Percentiles rank a stretch among this genome's conserved stretches.
These are phyloP conservation scores for Drosophila histrio DNA, from an alignment of 2,888 invertebrate species.

Conservation along the genomic window DNA sequence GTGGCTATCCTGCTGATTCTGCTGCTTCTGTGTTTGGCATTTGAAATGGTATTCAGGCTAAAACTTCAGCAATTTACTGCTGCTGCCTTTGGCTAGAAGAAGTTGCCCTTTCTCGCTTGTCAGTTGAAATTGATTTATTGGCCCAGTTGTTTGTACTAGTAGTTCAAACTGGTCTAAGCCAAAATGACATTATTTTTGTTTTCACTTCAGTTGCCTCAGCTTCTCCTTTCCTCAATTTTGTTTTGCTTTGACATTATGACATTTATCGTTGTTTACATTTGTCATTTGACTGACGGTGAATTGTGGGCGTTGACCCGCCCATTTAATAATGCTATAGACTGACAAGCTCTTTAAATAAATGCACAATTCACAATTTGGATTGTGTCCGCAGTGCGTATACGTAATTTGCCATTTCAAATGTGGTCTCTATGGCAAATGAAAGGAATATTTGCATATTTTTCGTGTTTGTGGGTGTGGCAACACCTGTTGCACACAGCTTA, in stretches of 20 bases:
- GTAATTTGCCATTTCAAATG: slow-evolving; percentile 23
- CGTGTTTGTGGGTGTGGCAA: slow-evolving; percentile 13
- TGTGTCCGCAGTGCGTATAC: slow-evolving; percentile 16
- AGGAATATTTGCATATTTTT: slow-evolving; percentile 25
- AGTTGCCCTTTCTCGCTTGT: slow-evolving; percentile 44
- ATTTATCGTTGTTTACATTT: slow-evolving; percentile 57
- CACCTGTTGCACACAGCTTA: slow-evolving; percentile 44
- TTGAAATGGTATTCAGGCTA: slow-evolving; percentile 52
- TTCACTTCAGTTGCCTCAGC: neutral
- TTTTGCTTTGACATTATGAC: slow-evolving; percentile 48
- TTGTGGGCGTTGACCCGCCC: slow-evolving; percentile 14
- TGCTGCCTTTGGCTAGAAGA: slow-evolving; percentile 29
- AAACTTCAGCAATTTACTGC: slow-evolving; percentile 3
- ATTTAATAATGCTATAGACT: slow-evolving; percentile 25
- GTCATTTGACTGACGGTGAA: slow-evolving; percentile 17
- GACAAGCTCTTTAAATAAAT: slow-evolving; percentile 18
- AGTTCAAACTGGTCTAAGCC: slow-evolving; percentile 43
- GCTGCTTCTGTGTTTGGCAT: slow-evolving; percentile 60
- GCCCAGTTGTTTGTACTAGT: slow-evolving; percentile 38
- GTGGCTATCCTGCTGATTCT: slow-evolving; percentile 57
- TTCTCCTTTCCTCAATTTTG: slow-evolving; percentile 8
- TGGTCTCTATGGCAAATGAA: slow-evolving; percentile 19
- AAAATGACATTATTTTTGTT: slow-evolving; percentile 31
- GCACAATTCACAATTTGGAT: neutral
- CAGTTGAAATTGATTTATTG: slow-evolving; percentile 74